These are phyloP conservation scores for Stichopus chloronotus DNA, from an alignment of 35 echinoderm and acorn worm genomes.

Conservation along the genomic window DNA sequence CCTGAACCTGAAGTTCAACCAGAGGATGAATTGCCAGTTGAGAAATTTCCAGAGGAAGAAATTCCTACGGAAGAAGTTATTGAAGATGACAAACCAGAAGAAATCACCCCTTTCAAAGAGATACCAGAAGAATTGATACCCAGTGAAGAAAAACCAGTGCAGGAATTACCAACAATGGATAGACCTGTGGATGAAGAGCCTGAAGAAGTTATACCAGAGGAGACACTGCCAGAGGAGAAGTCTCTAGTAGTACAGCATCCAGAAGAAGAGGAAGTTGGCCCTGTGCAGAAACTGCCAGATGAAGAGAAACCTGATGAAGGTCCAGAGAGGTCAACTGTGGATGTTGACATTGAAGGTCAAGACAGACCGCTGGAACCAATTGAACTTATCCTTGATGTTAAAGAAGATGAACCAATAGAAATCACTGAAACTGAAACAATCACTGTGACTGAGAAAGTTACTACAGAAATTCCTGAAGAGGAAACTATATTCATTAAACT, in stretches of 20 bases:
- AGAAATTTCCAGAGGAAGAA: conserved; percentile 22
- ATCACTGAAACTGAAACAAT: background rate
- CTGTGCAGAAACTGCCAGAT: background rate
- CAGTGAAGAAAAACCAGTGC: background rate
- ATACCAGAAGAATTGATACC: conserved; percentile 12
- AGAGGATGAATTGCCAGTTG: background rate
- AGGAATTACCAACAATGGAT: conserved; percentile 12
- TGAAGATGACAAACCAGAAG: conserved; percentile 1
- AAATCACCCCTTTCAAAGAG: conserved; percentile 2
- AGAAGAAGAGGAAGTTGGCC: background rate
- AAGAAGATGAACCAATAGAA: background rate
- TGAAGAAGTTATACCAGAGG: conserved; percentile 37
- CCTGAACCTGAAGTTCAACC: conserved; percentile 12
- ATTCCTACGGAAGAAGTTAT: background rate
- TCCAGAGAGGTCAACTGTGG: background rate
- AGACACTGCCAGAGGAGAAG: background rate
- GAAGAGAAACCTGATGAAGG: conserved; percentile 16
- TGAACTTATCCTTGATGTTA: conserved; percentile 29
- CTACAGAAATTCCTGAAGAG: conserved; percentile 37
- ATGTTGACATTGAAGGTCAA: background rate
- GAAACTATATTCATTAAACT: conserved; percentile 41
- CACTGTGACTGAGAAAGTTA: conserved; percentile 30
- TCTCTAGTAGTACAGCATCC: background rate
- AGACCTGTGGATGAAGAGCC: background rate
- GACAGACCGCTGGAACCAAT: background rate